Percentiles rank a stretch among this genome's conserved stretches.
Evolutionary conservation across 92 coral and sea anemone genomes (phyloP).

Genomic region (Porites lobata): DNA sequence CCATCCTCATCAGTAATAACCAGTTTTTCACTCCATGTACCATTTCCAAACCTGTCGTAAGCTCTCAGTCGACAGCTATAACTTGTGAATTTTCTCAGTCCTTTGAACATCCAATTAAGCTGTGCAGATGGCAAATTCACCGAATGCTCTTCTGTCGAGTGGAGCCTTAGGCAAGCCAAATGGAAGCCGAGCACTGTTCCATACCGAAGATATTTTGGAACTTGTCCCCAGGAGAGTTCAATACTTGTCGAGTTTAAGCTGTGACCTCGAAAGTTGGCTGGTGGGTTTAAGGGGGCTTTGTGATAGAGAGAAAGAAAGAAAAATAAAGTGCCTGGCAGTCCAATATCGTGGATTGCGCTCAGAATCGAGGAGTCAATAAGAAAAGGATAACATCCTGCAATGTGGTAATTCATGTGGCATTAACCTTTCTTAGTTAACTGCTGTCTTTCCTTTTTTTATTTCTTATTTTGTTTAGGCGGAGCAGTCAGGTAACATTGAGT

Average conservation of each 20-base stretch:
- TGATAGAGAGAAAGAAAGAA: neutral
- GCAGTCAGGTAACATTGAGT: no score
- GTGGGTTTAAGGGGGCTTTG: conserved; percentile 14
- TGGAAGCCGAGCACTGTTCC: conserved; percentile 19
- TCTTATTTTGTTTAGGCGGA: no score
- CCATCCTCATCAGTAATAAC: conserved; percentile 43
- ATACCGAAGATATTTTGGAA: conserved; percentile 4
- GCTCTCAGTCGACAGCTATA: conserved; percentile 36
- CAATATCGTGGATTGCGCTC: neutral
- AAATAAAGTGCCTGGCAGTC: neutral
- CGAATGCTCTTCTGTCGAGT: neutral
- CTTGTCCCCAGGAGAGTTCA: conserved; percentile 19
- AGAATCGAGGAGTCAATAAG: neutral
- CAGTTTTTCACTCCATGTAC: conserved; percentile 28
- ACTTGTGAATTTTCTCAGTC: conserved; percentile 11
- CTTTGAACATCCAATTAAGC: conserved; percentile 7
- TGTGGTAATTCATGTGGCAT: no score
- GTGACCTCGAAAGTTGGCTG: conserved; percentile 19
- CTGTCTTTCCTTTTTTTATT: no score
- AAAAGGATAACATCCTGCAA: no score
- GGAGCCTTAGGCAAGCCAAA: neutral
- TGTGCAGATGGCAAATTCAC: neutral
- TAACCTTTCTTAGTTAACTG: no score
- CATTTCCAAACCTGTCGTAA: conserved; percentile 35
- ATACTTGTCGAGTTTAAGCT: conserved; percentile 34